Base-by-base conservation (phyloP, 1,140 invertebrate genomes). In the Sminthurinus signatus region DNA sequence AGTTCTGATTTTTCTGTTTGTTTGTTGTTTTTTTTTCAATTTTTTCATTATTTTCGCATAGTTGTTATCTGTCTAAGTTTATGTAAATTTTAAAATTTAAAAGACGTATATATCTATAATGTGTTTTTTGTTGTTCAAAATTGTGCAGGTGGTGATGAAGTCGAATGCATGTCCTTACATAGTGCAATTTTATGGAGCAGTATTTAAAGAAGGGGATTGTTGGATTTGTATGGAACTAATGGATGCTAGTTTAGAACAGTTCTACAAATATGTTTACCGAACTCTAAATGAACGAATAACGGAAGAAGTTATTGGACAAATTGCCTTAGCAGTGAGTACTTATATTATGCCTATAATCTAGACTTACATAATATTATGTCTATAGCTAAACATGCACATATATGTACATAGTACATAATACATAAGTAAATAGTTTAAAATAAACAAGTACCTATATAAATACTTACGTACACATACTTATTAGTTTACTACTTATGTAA, bases 201-300 rank as follows among this genome's bases (percentile, higher is more conserved):
- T 98, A 73, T 96, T 98, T 73, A 86, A 89, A 48, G 91, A 94
- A 78, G 91, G 90, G 17, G 93, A 97, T 79, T 95, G 98, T 29
- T 98, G 95, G 95, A 98, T 99, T 74, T 98, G 95, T 76, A 99
- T 99, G 96, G 96, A 99, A 80, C 85, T 98, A 14, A 99, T 99
- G 96, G 90, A 95, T 72, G 96, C 91, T 68, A 97, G 93, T 76
- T 81, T 98, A 67, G 96, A 99, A 74, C 98, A 98, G 78, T 92
- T 93, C 79, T 98, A 88, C 78, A 86, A 80, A 72, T 94, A 88
- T 80, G 88, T 86, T 36, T 94, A 86, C 75, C 55, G 67, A 85
- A 85, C 76, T 84, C 86, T 76, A 80, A 83, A 62, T 42, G 78
- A 82, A 72, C 83, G 84, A 44, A 91, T 99, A 74, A 90, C 93